Evolutionary conservation across 2,888 invertebrate genomes (phyloP).

Genomic region (Acleris laterana): DNA sequence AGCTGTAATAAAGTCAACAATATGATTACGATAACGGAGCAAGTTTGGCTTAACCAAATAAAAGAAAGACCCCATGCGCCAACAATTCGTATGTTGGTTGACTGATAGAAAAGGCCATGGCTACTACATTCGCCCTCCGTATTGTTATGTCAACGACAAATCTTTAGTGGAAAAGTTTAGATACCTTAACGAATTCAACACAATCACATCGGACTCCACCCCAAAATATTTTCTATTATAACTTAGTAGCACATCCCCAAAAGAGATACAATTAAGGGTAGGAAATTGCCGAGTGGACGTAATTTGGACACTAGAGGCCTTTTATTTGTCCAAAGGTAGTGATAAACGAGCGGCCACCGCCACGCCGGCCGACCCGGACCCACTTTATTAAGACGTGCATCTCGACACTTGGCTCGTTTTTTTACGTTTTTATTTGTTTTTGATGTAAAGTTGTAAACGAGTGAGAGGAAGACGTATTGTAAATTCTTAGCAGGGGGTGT

Average conservation of each 20-base stretch:
- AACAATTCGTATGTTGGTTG: too few relatives aligned
- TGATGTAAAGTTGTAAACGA: slow-evolving; percentile 32
- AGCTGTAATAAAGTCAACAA: too few relatives aligned
- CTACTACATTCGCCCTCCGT: too few relatives aligned
- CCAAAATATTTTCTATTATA: slow-evolving; percentile 28
- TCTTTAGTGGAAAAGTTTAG: background rate
- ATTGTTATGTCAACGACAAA: too few relatives aligned
- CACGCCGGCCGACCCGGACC: slow-evolving; percentile 45
- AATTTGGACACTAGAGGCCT: slow-evolving; percentile 50
- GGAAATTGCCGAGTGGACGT: slow-evolving; percentile 54
- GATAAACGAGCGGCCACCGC: slow-evolving; percentile 65
- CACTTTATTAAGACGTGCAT: slow-evolving; percentile 64
- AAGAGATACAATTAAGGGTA: slow-evolving; percentile 45
- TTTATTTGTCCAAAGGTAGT: slow-evolving; percentile 61
- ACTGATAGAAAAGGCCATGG: too few relatives aligned
- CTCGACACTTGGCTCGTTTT: slow-evolving; percentile 46
- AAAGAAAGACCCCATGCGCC: too few relatives aligned
- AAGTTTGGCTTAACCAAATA: too few relatives aligned
- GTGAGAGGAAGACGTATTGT: slow-evolving; percentile 14
- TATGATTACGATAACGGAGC: too few relatives aligned
- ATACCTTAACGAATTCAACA: slow-evolving; percentile 2
- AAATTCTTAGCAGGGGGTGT: slow-evolving; percentile 3
- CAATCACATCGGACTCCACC: slow-evolving; percentile 9
- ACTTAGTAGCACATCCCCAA: slow-evolving; percentile 34
- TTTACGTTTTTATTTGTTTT: slow-evolving; percentile 35